Evolutionary conservation across 2,113 vertebrate species (phyloP).

Genomic region (Dromiciops gliroides): DNA sequence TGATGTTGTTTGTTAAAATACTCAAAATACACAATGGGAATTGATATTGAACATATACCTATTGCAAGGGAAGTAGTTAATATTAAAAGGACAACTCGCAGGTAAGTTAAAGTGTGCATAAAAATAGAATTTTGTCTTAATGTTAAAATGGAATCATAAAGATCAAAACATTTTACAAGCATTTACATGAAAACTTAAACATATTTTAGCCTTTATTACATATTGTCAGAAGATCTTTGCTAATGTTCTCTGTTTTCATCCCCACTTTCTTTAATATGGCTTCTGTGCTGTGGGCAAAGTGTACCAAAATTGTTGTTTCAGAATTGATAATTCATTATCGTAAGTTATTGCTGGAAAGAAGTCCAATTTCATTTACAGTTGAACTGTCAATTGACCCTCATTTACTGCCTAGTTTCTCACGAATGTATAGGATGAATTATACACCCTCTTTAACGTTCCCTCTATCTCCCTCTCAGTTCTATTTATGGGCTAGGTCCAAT

Average conservation of each 20-base stretch:
- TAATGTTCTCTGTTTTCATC: conserved; percentile 63
- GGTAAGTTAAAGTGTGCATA: conserved; percentile 84
- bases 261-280: conserved; percentile 36
- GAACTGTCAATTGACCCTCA: conserved; percentile 38
- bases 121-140: conserved; percentile 70
- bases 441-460: conserved; percentile 56
- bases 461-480: conserved; percentile 44
- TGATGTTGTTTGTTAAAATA: conserved; percentile 77
- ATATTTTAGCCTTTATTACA: conserved; percentile 53
- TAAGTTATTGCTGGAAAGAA: conserved; percentile 65
- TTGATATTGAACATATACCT: conserved; percentile 78
- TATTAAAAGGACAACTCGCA: conserved; percentile 77
- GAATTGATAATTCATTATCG: conserved; percentile 53
- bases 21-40: conserved; percentile 77
- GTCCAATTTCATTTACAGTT: conserved; percentile 54
- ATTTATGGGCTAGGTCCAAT: conserved; percentile 41
- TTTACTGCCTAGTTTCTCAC: conserved; percentile 72
- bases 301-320: conserved; percentile 56
- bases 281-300: conserved; percentile 81
- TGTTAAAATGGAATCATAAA: conserved; percentile 71
- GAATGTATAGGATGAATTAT: conserved; percentile 68
- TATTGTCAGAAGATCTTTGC: conserved; percentile 70
- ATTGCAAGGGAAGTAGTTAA: conserved; percentile 81
- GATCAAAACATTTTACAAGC: conserved; percentile 53
- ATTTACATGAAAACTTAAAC: conserved; percentile 79